phyloP scores from a whole-genome alignment of 2,797 vertebrate genomes.

The Tokudaia tokunoshimensis region DNA sequence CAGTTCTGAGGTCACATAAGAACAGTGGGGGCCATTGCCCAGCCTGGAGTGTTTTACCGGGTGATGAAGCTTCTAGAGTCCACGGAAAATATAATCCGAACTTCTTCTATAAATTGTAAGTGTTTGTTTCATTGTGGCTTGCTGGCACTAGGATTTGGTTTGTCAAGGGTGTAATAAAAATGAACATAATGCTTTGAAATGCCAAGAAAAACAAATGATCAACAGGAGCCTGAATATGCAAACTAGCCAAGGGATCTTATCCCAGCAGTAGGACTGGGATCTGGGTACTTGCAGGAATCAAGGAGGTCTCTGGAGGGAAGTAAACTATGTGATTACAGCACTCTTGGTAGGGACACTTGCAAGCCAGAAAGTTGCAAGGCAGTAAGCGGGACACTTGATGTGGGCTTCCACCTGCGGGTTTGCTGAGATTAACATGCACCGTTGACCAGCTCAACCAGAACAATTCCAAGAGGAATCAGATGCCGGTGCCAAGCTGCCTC shows the following conservation, averaged over 20 bases:
- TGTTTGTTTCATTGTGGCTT: constrained; percentile 63
- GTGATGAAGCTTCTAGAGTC: constrained; percentile 70
- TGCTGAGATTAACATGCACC: constrained; percentile 46
- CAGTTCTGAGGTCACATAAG: background rate
- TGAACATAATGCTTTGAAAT: constrained; percentile 76
- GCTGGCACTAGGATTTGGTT: constrained; percentile 73
- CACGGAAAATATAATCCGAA: constrained; percentile 70
- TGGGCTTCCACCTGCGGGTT: constrained; percentile 8
- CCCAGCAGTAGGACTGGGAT: background rate
- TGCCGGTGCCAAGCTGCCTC: constrained; percentile 79
- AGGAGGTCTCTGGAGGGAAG: background rate
- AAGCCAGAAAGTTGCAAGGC: fast-evolving
- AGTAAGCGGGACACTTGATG: background rate
- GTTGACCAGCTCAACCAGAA: constrained; percentile 53
- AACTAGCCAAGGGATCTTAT: constrained; percentile 53
- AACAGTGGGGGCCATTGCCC: constrained; percentile 11
- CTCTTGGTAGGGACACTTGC: background rate
- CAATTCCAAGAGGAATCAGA: constrained; percentile 81
- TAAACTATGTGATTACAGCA: fast-evolving
- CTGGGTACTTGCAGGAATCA: background rate
- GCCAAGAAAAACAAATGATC: constrained; percentile 78
- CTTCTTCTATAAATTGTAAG: constrained; percentile 73
- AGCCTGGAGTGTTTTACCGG: constrained; percentile 75
- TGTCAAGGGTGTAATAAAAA: constrained; percentile 78
- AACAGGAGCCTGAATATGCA: constrained; percentile 60